phyloP scores from a whole-genome alignment of 1,140 invertebrate species.

The Akabosia matsudoensis region DNA sequence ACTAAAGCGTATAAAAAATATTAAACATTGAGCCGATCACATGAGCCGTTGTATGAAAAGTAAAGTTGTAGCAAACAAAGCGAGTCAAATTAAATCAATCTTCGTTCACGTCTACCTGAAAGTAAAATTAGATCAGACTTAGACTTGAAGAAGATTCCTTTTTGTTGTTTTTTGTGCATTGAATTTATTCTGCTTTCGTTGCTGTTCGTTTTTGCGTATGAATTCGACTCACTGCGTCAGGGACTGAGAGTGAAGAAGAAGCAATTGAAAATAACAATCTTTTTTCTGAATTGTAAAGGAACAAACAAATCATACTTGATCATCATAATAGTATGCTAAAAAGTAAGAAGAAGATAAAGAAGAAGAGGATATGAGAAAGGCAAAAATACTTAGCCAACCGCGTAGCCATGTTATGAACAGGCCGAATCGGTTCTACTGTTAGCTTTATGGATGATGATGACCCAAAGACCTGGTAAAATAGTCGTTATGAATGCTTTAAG shows the following conservation, averaged over 20 bases:
- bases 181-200: not conserved
- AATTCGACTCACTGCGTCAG: not conserved
- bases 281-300: not conserved
- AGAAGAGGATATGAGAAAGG: too few relatives aligned
- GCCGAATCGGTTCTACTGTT: slow-evolving; percentile 7
- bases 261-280: not conserved
- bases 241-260: not conserved
- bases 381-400: not conserved
- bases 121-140: not conserved
- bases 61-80: not conserved
- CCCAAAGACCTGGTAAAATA: slow-evolving; percentile 17
- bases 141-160: not conserved
- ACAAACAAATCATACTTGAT: too few relatives aligned
- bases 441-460: not conserved
- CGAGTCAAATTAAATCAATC: not conserved
- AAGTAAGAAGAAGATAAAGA: not conserved
- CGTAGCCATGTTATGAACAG: not conserved
- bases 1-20: not conserved
- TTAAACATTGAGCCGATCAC: not conserved
- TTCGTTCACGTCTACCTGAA: not conserved
- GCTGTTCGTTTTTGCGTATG: not conserved
- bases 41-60: not conserved
- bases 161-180: not conserved
- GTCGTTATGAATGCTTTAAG: not conserved
- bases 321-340: too few relatives aligned